phyloP scores from a whole-genome alignment of 2,888 invertebrate genomes.

The Drosophila flavopinicola region DNA sequence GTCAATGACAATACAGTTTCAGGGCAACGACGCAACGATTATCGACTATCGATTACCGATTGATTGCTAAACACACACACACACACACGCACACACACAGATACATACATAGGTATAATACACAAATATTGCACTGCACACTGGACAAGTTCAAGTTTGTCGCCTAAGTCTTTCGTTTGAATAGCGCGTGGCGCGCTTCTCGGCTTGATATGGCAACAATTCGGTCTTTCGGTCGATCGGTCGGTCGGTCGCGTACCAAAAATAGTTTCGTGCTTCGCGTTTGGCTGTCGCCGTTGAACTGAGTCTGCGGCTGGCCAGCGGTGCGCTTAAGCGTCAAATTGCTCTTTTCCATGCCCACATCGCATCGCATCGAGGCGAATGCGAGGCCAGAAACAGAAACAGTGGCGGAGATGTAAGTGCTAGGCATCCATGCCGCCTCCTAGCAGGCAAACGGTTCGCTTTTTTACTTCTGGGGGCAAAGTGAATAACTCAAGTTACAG shows the following conservation, averaged over 20 bases:
- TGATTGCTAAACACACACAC: conserved; percentile 7
- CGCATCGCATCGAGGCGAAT: conserved; percentile 16
- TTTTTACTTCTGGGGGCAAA: conserved; percentile 19
- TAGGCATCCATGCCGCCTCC: conserved; percentile 26
- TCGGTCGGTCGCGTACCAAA: conserved; percentile 36
- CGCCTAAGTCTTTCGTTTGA: conserved; percentile 68
- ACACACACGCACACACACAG: conserved; percentile 8
- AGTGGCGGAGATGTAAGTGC: conserved; percentile 5
- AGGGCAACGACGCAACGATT: conserved; percentile 4
- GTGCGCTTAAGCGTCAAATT: conserved; percentile 80
- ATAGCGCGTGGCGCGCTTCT: conserved; percentile 22
- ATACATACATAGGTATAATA: conserved; percentile 25
- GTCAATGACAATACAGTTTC: conserved; percentile 22
- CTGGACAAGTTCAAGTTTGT: conserved; percentile 81
- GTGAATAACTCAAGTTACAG: conserved; percentile 29
- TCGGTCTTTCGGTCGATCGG: too few species aligned
- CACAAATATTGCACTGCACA: conserved; percentile 31
- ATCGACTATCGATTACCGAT: conserved; percentile 18
- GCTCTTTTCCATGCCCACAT: conserved; percentile 41
- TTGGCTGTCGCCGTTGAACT: conserved; percentile 82
- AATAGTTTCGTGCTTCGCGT: conserved; percentile 74
- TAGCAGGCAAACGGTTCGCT: conserved; percentile 32
- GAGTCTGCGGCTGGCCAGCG: conserved; percentile 76
- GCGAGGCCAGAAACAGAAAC: too few species aligned
- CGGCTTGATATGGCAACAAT: conserved; percentile 20